phyloP scores from a whole-genome alignment of 35 echinoderm and acorn worm genomes.

The Strongylocentrotus purpuratus region DNA sequence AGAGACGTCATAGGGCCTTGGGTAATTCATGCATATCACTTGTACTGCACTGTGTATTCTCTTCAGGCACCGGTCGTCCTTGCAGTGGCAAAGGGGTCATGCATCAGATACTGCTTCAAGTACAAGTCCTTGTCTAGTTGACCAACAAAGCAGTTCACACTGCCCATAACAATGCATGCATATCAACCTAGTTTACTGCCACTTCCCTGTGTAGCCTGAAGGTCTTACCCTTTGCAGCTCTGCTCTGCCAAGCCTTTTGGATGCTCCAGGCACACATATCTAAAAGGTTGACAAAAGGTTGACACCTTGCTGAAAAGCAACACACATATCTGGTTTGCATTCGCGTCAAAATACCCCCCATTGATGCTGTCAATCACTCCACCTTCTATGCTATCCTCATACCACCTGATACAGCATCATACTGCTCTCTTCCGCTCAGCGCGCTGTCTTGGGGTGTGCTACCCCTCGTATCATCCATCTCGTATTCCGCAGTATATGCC shows the following conservation, averaged over 20 bases:
- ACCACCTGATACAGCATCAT: background rate
- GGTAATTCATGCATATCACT: background rate
- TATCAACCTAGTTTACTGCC: background rate
- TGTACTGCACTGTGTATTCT: background rate
- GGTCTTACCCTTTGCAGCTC: background rate
- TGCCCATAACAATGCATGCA: background rate
- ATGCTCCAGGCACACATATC: background rate
- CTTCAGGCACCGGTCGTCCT: background rate
- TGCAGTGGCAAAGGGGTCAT: background rate
- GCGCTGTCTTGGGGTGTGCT: background rate
- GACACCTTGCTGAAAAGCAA: background rate
- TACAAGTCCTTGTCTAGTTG: background rate
- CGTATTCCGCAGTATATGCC: background rate
- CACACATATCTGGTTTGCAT: background rate
- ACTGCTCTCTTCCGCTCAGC: background rate
- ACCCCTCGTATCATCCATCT: background rate
- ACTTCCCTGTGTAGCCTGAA: background rate
- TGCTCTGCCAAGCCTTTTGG: background rate
- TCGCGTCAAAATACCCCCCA: background rate
- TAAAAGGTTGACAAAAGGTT: background rate
- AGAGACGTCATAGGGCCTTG: background rate
- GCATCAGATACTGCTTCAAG: background rate
- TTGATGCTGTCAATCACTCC: background rate
- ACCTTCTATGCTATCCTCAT: background rate
- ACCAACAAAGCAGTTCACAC: background rate